These are phyloP conservation scores for Pelodiscus sinensis DNA, from an alignment of 2,113 vertebrate genomes.

Conservation along the genomic window DNA sequence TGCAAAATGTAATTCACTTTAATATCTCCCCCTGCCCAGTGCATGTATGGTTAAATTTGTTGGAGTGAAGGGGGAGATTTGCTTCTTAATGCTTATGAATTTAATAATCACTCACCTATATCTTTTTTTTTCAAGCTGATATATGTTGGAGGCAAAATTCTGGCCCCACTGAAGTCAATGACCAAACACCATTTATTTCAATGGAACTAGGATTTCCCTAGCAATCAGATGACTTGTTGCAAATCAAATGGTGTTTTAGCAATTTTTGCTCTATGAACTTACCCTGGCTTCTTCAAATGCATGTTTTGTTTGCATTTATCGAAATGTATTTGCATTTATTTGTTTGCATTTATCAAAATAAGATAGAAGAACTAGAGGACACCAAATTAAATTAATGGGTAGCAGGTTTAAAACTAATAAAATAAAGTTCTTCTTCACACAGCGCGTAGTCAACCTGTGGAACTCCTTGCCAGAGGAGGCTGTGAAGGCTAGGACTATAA, in stretches of 20 bases:
- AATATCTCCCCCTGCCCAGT: background rate
- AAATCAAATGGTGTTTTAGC: rapidly evolving
- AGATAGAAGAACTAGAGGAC: too few relatives aligned
- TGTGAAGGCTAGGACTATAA: too few relatives aligned
- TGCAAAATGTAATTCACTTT: background rate
- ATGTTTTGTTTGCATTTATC: background rate
- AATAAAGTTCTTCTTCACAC: too few relatives aligned
- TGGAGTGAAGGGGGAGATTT: background rate
- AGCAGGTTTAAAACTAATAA: too few relatives aligned
- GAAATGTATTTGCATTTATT: too few relatives aligned
- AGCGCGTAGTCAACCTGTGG: too few relatives aligned
- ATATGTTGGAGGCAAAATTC: background rate
- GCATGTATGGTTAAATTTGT: background rate
- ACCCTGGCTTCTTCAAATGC: background rate
- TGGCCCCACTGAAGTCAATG: rapidly evolving
- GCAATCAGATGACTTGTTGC: background rate
- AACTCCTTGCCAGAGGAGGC: too few relatives aligned
- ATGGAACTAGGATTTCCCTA: background rate
- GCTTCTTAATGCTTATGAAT: background rate
- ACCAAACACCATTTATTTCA: background rate
- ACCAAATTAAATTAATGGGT: too few relatives aligned
- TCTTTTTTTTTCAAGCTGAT: rapidly evolving
- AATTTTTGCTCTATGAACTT: rapidly evolving
- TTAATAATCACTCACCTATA: rapidly evolving
- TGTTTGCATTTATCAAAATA: too few relatives aligned